Conservation (phyloP, 2,888 invertebrate species). For the Augiades crinisus region DNA sequence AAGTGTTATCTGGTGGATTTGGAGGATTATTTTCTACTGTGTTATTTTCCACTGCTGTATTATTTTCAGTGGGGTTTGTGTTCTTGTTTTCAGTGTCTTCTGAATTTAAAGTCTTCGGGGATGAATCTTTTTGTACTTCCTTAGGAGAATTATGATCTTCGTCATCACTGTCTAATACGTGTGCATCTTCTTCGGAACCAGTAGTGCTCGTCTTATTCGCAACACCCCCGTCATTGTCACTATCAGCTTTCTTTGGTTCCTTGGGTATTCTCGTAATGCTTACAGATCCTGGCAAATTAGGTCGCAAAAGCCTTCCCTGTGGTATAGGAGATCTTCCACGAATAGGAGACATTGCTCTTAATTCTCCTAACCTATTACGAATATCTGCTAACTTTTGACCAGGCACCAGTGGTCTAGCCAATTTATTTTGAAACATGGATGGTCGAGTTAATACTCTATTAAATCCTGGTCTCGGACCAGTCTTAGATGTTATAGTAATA, state of each 20-base stretch:
- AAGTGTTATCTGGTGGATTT: neutral
- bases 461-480: constrained; percentile 56
- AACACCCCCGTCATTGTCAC: constrained; percentile 43
- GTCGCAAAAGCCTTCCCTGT: constrained; percentile 53
- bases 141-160: constrained; percentile 44
- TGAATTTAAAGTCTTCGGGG: constrained; percentile 26
- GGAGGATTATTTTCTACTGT: neutral
- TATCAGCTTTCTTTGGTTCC: constrained; percentile 50
- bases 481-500: constrained; percentile 81
- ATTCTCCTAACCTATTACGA: constrained; percentile 59
- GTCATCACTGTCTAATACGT: constrained; percentile 69
- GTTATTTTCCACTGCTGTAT: neutral
- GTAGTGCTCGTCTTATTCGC: constrained; percentile 47
- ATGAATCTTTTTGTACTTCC: constrained; percentile 34
- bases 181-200: constrained; percentile 65
- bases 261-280: constrained; percentile 71
- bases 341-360: constrained; percentile 55
- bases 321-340: constrained; percentile 56
- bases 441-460: constrained; percentile 64
- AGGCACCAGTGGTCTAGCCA: constrained; percentile 56
- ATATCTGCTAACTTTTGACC: constrained; percentile 71
- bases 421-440: constrained; percentile 52
- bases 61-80: neutral
- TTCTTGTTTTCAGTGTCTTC: constrained; percentile 18
- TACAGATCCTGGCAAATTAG: constrained; percentile 64